Evolutionary conservation across 2,888 invertebrate genomes (phyloP), one percentile per base, ranked within the genome.

Genomic region (Pseudococcus viburni): DNA sequence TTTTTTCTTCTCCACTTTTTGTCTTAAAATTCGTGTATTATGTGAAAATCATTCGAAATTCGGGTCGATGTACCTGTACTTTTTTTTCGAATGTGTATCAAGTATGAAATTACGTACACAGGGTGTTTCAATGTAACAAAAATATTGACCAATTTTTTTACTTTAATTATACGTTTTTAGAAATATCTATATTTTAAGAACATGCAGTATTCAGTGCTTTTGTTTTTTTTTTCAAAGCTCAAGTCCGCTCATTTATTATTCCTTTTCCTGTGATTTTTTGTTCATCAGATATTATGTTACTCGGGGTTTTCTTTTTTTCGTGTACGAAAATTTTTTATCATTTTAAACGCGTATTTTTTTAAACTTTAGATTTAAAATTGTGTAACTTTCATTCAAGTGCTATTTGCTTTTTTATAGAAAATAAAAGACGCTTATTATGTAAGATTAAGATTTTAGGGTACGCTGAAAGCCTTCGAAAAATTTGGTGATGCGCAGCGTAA

Each of bases 371-470:
- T 64, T 64, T 64, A 22, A 64, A 64, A 64, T 64, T 64, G 8
- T 73, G 73, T 39, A 73, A 73, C 73, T 73, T 73, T 73, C 73
- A 73, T 73, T 33, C 15, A 33, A 73, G 39, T 33, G 73, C 73
- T 73, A 33, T 73, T 73, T 39, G 15, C 73, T 73, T 73, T 73
- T 33, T 73, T 73, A 9, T 22, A 22, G 22, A 7, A 64, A 64
- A 64, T 33, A 68, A 68, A 73, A 33, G 33, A 73, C 73, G 73
- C 73, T 73, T 73, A 73, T 73, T 73, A 33, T 11, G 73, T 73
- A 73, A 73, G 26, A 33, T 73, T 73, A 73, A 73, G 73, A 64
- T 64, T 64, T 64, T 64, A 64, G 22, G 22, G 22, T 22, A 22
- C 22, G 22, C 19, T 22, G 33, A 73, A 73, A 73, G 26, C 73